Evolutionary conservation across 2,797 vertebrate species (phyloP).

Genomic region (Malacoraja senta): DNA sequence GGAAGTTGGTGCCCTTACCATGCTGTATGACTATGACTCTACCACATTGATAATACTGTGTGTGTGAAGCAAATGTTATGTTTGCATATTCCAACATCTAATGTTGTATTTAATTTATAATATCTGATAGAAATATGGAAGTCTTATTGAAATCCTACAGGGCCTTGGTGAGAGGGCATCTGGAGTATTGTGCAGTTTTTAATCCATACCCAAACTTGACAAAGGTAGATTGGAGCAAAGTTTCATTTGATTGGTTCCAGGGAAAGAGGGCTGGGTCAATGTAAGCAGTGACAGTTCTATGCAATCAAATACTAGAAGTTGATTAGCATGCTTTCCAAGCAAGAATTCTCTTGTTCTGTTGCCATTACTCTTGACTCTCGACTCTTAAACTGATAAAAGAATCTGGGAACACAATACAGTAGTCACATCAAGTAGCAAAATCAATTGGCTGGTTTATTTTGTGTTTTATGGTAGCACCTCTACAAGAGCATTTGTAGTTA

Average conservation of each 20-base stretch:
- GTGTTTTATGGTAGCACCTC: background rate
- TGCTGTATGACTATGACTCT: too few relatives aligned
- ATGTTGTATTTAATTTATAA: background rate
- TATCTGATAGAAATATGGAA: too few relatives aligned
- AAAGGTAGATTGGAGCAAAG: too few relatives aligned
- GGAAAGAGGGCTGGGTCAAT: background rate
- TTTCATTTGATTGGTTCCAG: too few relatives aligned
- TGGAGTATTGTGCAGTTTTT: too few relatives aligned
- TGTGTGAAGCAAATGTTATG: background rate
- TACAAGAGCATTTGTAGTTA: background rate
- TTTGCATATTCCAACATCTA: background rate
- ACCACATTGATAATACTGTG: background rate
- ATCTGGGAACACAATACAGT: background rate
- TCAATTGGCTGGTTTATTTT: background rate
- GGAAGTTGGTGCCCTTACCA: too few relatives aligned
- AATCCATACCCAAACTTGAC: too few relatives aligned
- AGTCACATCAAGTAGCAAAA: background rate
- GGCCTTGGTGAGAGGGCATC: too few relatives aligned
- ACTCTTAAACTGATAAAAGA: background rate
- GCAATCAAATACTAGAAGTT: background rate
- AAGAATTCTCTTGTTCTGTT: too few relatives aligned
- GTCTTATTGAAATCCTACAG: too few relatives aligned
- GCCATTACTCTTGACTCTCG: too few relatives aligned
- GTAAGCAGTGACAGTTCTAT: background rate
- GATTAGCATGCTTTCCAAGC: background rate